Base-by-base conservation (phyloP, 2,888 invertebrate species). In the Tortricodes alternella region DNA sequence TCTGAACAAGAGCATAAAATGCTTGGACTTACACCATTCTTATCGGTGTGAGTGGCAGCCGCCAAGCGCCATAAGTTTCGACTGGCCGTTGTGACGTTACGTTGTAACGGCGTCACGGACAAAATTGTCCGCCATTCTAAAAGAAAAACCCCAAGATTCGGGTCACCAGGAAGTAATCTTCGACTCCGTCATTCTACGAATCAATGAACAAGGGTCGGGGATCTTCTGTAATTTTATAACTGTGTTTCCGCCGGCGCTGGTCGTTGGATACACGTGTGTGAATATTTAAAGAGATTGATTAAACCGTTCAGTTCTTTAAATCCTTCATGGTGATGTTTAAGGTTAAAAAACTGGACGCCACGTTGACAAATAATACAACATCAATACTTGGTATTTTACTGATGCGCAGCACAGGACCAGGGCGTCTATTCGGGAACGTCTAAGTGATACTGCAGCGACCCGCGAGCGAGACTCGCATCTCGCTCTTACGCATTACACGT, bases 91-190 rank as follows among this genome's bases (percentile, higher is more conserved):
- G 65, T 55, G 63, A 66, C 66, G 62, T 62, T 59, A 66, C 66
- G 62, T 62, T 59, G 63, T 66, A 59, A 66, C 46, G 62, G 53
- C 60, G 61, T 59, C 66, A 59, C 59, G 49, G 55, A 58, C 62
- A 58, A 73, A 70, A 67, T 62, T 61, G 66, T 65, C 60, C 60
- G 58, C 51, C 64, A 64, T 63, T 62, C 52, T 59, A 58, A 59
- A 62, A 51, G 48, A 61, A 23, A 46, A 41, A 32, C 24, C 32
- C 35, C 9, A 59, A 55, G 55, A 50, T 48, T 35, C 51, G 60
- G 62, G 61, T 58, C 59, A 60, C 59, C 53, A 59, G 64, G 59
- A 66, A 65, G 62, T 63, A 67, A 65, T 71, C 67, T 68, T 53
- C 59, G 61, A 63, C 57, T 65, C 62, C 64, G 61, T 66, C 64